Percentiles rank a stretch among this genome's conserved stretches.
Conservation (phyloP, 2,888 invertebrate genomes). For the Epinotia demarniana region DNA sequence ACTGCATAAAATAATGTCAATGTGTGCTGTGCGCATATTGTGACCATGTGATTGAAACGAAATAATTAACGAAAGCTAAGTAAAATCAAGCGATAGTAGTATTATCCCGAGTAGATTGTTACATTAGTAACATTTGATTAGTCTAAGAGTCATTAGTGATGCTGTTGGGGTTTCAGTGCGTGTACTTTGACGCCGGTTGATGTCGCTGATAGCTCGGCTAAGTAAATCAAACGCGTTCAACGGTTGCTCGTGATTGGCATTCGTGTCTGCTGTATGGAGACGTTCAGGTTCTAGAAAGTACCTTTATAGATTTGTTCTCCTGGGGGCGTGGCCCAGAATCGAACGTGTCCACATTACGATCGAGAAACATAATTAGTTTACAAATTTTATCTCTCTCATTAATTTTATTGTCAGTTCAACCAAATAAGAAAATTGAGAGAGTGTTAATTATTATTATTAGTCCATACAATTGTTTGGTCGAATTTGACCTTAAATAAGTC, state of each 20-base stretch:
- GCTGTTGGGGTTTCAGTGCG: constrained; percentile 12
- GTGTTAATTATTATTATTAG: too few species aligned
- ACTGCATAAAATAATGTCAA: too few species aligned
- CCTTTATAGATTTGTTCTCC: too few species aligned
- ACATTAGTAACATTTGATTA: background rate
- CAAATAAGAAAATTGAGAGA: too few species aligned
- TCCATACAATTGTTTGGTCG: too few species aligned
- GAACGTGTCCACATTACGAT: too few species aligned
- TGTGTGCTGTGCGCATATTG: background rate
- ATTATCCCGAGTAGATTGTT: constrained; percentile 1
- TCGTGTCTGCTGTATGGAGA: background rate
- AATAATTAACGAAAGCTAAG: constrained; percentile 5
- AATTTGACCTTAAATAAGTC: too few species aligned
- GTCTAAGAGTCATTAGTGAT: constrained; percentile 23
- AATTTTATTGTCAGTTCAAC: too few species aligned
- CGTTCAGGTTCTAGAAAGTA: too few species aligned
- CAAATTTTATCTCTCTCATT: too few species aligned
- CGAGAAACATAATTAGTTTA: too few species aligned
- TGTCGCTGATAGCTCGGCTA: background rate
- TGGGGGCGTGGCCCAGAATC: too few species aligned
- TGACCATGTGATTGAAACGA: background rate
- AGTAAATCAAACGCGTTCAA: background rate
- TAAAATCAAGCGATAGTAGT: background rate
- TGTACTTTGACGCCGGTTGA: background rate
- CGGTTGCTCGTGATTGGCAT: constrained; percentile 47